Evolutionary conservation across 2,797 vertebrate genomes (phyloP), one percentile per base, ranked within the genome.

Genomic region (Corythornis leucogaster): DNA sequence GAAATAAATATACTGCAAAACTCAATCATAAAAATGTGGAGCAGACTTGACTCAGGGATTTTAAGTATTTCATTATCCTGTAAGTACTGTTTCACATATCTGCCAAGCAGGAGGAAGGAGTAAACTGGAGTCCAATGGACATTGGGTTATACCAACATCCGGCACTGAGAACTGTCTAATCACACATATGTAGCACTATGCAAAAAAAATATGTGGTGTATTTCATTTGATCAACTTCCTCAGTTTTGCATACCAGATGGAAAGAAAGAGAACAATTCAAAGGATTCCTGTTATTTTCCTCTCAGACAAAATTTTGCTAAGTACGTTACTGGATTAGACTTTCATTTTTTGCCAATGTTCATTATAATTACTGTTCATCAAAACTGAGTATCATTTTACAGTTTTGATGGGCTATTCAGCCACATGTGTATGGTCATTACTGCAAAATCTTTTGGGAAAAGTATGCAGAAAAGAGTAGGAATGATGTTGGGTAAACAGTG

Each of bases 171-270:
- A 5, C 50, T n/a, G 21, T 54, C 87, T 67, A 80, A 55, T 83
- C 48, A 45, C 55, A 68, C 4, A 9, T 30, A 6, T 91, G 87
- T 8, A 26, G 24, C 35, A 57, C 11, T 63, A 14, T 1, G 9
- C 28, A 69, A 85, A 81, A 40, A 40, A 89, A 89, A 69, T 80
- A 73, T 0, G 2, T 40, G 25, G 28, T 43, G 63, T 59, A 24
- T 42, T 76, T 69, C 24, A 58, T 85, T 74, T 95, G 42, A 77
- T 86, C 71, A 61, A 1, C 38, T 79, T 89, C 77, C 70, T 80
- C 63, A 43, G 18, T 35, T 93, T 85, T 92, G 87, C 35, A 25
- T 48, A 38, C 85, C 87, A 91, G 77, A 93, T 88, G 82, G 55
- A 77, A 70, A 62, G 59, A 87, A 14, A 38, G 12, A 22, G n/a